These are phyloP conservation scores for Caenorhabditis angaria DNA, from an alignment of 2,888 invertebrate genomes.

Conservation along the genomic window DNA sequence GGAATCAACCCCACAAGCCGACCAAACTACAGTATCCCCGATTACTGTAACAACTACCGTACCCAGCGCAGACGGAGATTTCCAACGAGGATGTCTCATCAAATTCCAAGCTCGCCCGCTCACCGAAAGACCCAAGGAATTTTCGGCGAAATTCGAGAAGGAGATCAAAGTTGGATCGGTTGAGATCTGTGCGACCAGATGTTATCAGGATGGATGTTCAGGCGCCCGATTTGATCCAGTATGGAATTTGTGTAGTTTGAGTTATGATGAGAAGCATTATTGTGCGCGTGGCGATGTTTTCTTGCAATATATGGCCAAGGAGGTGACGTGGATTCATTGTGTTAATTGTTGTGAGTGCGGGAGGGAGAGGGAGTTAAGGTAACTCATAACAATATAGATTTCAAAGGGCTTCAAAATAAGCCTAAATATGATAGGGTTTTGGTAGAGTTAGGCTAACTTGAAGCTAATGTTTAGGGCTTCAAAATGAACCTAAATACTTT, in stretches of 20 bases:
- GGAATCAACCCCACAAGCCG: too few species aligned
- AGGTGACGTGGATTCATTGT: conserved; percentile 64
- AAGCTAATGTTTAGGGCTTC: too few species aligned
- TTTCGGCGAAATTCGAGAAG: conserved; percentile 54
- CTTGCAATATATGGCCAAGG: conserved; percentile 50
- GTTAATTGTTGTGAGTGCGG: conserved; percentile 59
- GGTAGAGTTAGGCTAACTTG: too few species aligned
- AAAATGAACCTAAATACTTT: too few species aligned
- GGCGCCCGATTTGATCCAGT: conserved; percentile 61
- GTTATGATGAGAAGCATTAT: conserved; percentile 59
- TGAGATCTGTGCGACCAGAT: conserved; percentile 61
- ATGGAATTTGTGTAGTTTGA: conserved; percentile 56
- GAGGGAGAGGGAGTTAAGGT: too few species aligned
- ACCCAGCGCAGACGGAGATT: conserved; percentile 11
- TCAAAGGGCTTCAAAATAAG: too few species aligned
- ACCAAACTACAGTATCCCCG: conserved; percentile 8
- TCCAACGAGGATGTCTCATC: conserved; percentile 56
- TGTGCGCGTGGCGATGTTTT: conserved; percentile 52
- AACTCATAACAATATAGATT: too few species aligned
- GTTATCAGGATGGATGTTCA: conserved; percentile 67
- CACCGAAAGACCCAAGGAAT: conserved; percentile 50
- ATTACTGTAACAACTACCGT: not conserved
- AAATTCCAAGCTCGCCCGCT: conserved; percentile 61
- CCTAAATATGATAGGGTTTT: too few species aligned
- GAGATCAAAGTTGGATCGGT: conserved; percentile 51